phyloP scores from a whole-genome alignment of 2,113 vertebrate genomes.

The Leptobrachium leishanense region DNA sequence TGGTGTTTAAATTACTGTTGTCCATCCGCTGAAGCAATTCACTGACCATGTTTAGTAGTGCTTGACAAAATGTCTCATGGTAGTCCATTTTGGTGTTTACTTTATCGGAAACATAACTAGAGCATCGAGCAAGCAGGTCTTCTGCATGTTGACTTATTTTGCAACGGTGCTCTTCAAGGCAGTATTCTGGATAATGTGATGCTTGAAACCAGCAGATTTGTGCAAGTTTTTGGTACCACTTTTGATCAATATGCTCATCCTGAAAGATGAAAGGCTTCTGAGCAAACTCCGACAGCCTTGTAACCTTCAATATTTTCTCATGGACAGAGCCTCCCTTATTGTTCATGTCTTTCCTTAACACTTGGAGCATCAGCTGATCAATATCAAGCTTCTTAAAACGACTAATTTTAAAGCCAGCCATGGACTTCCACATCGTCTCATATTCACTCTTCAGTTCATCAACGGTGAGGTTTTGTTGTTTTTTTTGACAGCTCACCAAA shows the following conservation, averaged over 20 bases:
- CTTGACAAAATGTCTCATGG: slow-evolving; percentile 47
- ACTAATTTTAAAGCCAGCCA: slow-evolving; percentile 43
- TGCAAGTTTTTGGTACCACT: slow-evolving; percentile 11
- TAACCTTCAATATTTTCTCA: slow-evolving; percentile 58
- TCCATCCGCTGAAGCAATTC: not conserved
- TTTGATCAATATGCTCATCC: slow-evolving; percentile 38
- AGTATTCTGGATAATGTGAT: not conserved
- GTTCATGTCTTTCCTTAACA: slow-evolving; percentile 61
- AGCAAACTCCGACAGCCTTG: slow-evolving; percentile 20
- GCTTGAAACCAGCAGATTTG: not conserved
- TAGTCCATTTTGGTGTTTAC: slow-evolving; percentile 55
- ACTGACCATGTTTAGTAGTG: slow-evolving; percentile 63
- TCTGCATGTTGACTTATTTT: slow-evolving; percentile 53
- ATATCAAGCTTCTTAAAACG: slow-evolving; percentile 60
- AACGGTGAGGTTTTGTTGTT: slow-evolving; percentile 46
- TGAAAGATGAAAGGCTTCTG: slow-evolving; percentile 53
- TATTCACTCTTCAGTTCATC: slow-evolving; percentile 61
- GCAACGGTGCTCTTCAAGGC: slow-evolving; percentile 54
- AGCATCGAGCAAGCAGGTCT: slow-evolving; percentile 55
- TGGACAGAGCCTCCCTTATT: slow-evolving; percentile 50
- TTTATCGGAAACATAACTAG: slow-evolving; percentile 59
- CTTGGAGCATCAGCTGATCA: slow-evolving; percentile 49
- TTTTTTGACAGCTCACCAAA: slow-evolving; percentile 55
- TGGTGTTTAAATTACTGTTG: not conserved
- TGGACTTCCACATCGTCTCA: slow-evolving; percentile 63